Conservation (phyloP, 2,797 vertebrate genomes). For the Acrossocheilus wenchowensis region DNA sequence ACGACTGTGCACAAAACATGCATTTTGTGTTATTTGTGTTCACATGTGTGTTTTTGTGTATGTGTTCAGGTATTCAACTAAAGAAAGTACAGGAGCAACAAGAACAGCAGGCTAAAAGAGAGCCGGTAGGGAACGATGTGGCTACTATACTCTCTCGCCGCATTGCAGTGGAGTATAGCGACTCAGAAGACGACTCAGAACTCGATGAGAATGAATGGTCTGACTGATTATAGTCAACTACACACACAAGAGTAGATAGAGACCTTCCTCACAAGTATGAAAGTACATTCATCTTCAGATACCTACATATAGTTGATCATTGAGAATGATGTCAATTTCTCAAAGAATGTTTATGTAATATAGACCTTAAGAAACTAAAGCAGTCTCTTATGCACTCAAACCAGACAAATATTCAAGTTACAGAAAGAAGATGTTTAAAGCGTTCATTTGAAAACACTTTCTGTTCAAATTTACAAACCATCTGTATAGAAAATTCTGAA, state of each 20-base stretch:
- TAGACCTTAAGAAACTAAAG: background rate
- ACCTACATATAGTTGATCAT: background rate
- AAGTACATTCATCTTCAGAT: background rate
- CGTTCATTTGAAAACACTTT: background rate
- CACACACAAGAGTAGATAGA: background rate
- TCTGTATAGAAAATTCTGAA: background rate
- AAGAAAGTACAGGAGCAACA: constrained; percentile 95
- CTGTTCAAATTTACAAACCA: background rate
- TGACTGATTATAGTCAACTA: constrained; percentile 75
- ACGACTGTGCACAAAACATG: background rate
- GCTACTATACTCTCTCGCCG: constrained; percentile 95
- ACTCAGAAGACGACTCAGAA: constrained; percentile 94
- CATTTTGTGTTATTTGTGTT: background rate
- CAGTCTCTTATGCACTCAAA: background rate
- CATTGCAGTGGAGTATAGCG: constrained; percentile 94
- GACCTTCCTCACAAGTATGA: background rate
- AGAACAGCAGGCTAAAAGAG: constrained; percentile 90
- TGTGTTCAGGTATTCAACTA: constrained; percentile 88
- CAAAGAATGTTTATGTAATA: background rate
- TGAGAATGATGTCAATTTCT: background rate
- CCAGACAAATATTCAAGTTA: background rate
- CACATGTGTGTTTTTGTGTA: constrained; percentile 40
- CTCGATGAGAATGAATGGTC: constrained; percentile 95
- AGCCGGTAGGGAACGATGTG: constrained; percentile 91
- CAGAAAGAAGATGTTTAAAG: background rate